Base-by-base conservation (phyloP, 2,888 invertebrate genomes). In the Mythimna vitellina region DNA sequence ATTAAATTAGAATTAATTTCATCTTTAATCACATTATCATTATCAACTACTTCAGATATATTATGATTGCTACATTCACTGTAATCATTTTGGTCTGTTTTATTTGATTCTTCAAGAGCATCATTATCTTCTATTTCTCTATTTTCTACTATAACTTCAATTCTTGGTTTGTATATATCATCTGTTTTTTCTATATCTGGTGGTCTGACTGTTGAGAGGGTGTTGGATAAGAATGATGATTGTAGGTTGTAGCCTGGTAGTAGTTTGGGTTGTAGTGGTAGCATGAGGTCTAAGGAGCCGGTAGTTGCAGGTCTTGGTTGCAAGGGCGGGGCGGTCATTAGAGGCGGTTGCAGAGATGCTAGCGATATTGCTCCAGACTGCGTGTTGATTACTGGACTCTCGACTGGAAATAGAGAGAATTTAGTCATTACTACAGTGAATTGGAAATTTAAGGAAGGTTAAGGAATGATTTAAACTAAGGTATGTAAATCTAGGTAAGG, bases 231-330 rank as follows among this genome's bases (percentile, higher is more conserved):
- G 87, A 93, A 96, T 72, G 95, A 94, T 20, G 96, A 92, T 76
- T 96, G 96, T 0, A 95, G 92, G 88, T 96, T 96, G 91, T 97
- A 97, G 49, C 96, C 96, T 60, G 97, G 97, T 84, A 97, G 94
- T 81, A 97, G 93, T 88, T 97, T 97, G 76, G 98, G 97, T 96
- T 98, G 98, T 72, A 98, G 93, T 74, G 97, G 98, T 88, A 98
- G 96, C 93, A 97, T 96, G 82, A 97, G 97, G 88, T 97, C 97
- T 89, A 97, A 93, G 92, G 97, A 97, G 76, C 97, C 97, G 53
- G 97, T 97, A 83, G 97, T 98, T 64, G 98, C 97, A 81, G 97
- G 97, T 82, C 97, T 94, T 62, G 98, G 97, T 94, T 97, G 97
- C 85, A 97, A 91, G 85, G 97, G 97, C 84, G 97, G 96, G 87